phyloP scores from a whole-genome alignment of 2,888 invertebrate species.

The Reticulitermes lucifugus region DNA sequence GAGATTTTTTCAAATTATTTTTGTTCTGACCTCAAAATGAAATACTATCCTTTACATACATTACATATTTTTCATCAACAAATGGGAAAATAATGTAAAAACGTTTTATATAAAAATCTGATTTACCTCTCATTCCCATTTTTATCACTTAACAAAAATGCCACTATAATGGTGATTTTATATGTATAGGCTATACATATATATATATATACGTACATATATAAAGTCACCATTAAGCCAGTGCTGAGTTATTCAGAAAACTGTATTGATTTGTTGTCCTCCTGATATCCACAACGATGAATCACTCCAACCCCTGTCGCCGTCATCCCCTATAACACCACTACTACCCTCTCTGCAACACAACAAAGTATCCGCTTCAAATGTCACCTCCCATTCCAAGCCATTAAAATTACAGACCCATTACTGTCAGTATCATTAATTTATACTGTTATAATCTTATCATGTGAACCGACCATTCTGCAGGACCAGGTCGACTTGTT shows the following conservation, averaged over 20 bases:
- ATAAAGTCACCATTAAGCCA: background rate
- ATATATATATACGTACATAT: background rate
- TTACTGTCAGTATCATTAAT: background rate
- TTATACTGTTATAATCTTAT: constrained; percentile 8
- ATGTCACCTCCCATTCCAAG: constrained; percentile 4
- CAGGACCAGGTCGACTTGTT: no score
- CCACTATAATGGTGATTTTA: background rate
- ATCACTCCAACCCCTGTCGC: constrained; percentile 5
- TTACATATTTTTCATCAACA: background rate
- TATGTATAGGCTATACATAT: no score
- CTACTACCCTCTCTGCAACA: background rate
- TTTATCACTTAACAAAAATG: background rate
- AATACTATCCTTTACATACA: background rate
- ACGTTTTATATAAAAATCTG: background rate
- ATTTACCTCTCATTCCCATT: background rate
- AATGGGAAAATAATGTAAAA: background rate
- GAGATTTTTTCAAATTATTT: background rate
- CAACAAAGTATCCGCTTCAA: background rate
- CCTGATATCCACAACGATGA: background rate
- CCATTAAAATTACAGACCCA: constrained; percentile 10
- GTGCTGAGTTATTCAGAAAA: constrained; percentile 18
- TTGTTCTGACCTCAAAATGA: background rate
- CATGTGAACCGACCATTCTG: background rate
- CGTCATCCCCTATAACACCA: constrained; percentile 15
- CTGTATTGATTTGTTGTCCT: constrained; percentile 1